Conservation (phyloP, 2,888 invertebrate species). For the Ophioninae sp. region DNA sequence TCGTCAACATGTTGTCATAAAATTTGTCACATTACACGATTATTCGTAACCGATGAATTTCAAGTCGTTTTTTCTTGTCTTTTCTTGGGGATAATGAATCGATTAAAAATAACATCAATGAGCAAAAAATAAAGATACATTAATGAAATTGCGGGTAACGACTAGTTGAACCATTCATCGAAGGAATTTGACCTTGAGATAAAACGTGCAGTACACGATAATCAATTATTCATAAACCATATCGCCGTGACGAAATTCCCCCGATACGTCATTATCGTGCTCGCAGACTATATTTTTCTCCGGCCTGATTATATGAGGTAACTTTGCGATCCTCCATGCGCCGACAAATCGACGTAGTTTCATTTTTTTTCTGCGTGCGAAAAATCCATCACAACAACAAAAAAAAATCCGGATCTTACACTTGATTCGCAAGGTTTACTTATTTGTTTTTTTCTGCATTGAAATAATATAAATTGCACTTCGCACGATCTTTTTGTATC, state of each 20-base stretch:
- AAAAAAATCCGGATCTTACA: background rate
- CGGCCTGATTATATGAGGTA: background rate
- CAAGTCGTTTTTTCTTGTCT: background rate
- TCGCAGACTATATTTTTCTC: background rate
- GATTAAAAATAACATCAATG: background rate
- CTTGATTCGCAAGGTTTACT: background rate
- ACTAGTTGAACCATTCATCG: conserved; percentile 4
- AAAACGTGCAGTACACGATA: background rate
- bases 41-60: background rate
- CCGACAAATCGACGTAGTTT: background rate
- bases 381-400: background rate
- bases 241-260: conserved; percentile 36
- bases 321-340: background rate
- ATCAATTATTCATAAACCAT: conserved; percentile 20
- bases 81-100: background rate
- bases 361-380: background rate
- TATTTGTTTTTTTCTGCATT: background rate
- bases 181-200: conserved; percentile 19
- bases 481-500: background rate
- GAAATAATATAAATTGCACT: background rate
- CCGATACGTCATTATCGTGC: conserved; percentile 21
- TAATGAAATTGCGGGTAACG: background rate
- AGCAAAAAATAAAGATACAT: background rate
- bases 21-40: background rate
- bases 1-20: background rate